Evolutionary conservation across 2,113 vertebrate species (phyloP).

Genomic region (Pelvicachromis taeniatus): DNA sequence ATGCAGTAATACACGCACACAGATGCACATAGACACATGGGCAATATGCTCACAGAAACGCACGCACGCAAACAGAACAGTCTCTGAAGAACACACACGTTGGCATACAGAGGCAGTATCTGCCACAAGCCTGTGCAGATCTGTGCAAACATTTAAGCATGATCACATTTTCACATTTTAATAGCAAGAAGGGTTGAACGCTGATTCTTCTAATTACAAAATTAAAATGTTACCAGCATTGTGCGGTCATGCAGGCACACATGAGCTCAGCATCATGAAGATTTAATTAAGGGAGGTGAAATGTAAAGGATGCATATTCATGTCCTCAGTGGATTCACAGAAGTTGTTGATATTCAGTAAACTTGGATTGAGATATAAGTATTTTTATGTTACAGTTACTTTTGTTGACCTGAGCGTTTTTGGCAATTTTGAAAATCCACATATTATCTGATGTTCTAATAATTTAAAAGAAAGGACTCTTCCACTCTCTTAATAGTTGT

Average conservation of each 20-base stretch:
- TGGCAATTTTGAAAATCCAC: background rate
- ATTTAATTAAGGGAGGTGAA: background rate
- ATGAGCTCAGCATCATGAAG: background rate
- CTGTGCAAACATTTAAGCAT: background rate
- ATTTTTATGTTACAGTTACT: background rate
- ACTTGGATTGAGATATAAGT: accelerated
- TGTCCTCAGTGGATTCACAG: background rate
- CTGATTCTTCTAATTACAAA: background rate
- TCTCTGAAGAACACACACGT: background rate
- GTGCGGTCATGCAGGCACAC: accelerated
- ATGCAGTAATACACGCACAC: background rate
- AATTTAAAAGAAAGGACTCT: background rate
- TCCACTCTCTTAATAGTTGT: background rate
- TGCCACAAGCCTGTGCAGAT: background rate
- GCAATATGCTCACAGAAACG: constrained; percentile 6
- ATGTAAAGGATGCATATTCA: accelerated
- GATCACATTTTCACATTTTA: background rate
- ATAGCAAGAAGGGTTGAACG: background rate
- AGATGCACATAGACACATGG: background rate
- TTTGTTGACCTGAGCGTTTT: background rate
- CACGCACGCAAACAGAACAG: background rate
- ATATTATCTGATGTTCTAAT: background rate
- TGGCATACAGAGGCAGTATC: background rate
- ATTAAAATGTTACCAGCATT: background rate
- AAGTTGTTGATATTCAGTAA: background rate